Base-by-base conservation (phyloP, 92 coral and sea anemone species). In the Epizoanthus illoricatus region DNA sequence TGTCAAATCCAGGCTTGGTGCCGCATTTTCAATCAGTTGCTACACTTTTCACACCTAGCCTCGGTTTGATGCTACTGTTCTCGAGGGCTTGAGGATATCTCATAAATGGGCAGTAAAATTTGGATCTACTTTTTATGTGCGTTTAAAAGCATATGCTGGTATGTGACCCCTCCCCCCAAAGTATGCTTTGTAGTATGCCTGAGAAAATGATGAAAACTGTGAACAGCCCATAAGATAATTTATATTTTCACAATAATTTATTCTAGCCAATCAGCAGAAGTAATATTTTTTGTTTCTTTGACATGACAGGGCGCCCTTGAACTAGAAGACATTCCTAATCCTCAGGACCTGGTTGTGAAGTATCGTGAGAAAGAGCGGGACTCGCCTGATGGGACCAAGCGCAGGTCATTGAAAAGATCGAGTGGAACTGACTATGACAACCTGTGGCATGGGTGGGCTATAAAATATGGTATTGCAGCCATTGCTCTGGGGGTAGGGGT, bases 391-490 rank as follows among this genome's bases (percentile, higher is more conserved):
- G 81, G 84, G 41, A 84, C 84, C 28, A 84, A 81, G 64, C 86
- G 89, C 16, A 76, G 73, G 33, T 64, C 80, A 33, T 74, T 71
- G 17, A 71, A 86, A 23, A 71, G 90, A 19, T 85, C 85, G 64
- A 80, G 87, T 59, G 89, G 94, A 9, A 65, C 75, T 1, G 74
- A 76, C 13, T 81, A 79, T 74, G 83, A 89, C 17, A 84, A 73
- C 15, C 20, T 76, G 5, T 96, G 99, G 99, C 69, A 90, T 12
- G 79, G 82, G 8, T 93, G 91, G 91, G 82, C 81, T 5, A 57
- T 89, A 10, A 93, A 92, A 60, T 94, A 96, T 87, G 98, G 99
- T 15, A 81, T 96, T 56, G 99, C 99, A 4, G 99, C 97, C 3
- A 78, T 94, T 39, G 99, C 99, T 12, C 86, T 96, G 0, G 99